Conservation (phyloP, 2,888 invertebrate genomes). For the Acanthosepion esculentum region DNA sequence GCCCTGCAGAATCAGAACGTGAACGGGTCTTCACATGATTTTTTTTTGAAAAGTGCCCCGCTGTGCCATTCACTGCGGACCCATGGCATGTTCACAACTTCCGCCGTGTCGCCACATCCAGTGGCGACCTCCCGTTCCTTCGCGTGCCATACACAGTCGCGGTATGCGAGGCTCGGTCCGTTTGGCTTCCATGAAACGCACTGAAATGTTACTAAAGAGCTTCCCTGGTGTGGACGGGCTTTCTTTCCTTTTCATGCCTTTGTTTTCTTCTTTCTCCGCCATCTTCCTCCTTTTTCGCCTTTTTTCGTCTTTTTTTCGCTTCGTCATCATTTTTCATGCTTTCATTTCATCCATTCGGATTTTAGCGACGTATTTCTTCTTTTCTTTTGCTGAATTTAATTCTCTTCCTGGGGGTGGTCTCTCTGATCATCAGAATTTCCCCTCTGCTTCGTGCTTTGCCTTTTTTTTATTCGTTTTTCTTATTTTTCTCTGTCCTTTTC, state of each 20-base stretch:
- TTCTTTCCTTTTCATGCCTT: neutral
- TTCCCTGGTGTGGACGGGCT: neutral
- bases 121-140: neutral
- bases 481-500: no score
- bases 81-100: slow-evolving; percentile 33
- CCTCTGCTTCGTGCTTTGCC: no score
- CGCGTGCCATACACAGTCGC: slow-evolving; percentile 12
- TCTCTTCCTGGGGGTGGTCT: no score
- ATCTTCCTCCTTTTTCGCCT: neutral
- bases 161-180: neutral
- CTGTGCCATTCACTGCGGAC: neutral
- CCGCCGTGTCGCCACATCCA: neutral
- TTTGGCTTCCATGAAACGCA: neutral
- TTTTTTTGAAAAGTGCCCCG: neutral
- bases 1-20: slow-evolving; percentile 7
- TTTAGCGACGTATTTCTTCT: no score
- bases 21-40: slow-evolving; percentile 1
- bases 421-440: no score
- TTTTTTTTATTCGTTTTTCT: no score
- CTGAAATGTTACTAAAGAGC: slow-evolving; percentile 11
- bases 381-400: no score
- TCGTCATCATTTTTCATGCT: no score
- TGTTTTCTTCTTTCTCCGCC: neutral
- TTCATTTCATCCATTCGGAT: no score
- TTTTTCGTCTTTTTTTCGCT: neutral